These are phyloP conservation scores for Pangasius larnaudii DNA, from an alignment of 2,797 vertebrate species.

Conservation along the genomic window DNA sequence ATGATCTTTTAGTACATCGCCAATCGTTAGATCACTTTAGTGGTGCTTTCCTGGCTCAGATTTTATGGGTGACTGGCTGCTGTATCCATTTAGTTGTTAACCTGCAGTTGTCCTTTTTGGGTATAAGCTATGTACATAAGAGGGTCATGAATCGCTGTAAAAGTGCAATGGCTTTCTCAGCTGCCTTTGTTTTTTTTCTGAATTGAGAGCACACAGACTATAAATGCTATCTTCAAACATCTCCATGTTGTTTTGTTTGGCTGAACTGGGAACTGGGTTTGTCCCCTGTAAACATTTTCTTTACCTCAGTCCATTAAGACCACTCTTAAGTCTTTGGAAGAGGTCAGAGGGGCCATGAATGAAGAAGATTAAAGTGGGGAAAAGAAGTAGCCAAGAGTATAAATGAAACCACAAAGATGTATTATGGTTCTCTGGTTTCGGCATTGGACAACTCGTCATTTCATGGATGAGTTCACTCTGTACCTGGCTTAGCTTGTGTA, in stretches of 20 bases:
- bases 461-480: constrained; percentile 25
- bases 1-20: constrained; percentile 10
- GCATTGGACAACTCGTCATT: constrained; percentile 21
- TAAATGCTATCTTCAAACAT: constrained; percentile 22
- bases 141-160: constrained; percentile 25
- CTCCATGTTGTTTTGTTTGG: constrained; percentile 22
- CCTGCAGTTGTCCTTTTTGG: constrained; percentile 24
- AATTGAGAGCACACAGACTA: constrained; percentile 3
- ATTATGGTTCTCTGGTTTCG: constrained; percentile 18
- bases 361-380: constrained; percentile 21
- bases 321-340: constrained; percentile 7
- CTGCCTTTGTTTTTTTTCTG: neutral
- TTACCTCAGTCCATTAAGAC: constrained; percentile 30
- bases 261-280: constrained; percentile 25
- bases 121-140: constrained; percentile 23
- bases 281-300: constrained; percentile 22
- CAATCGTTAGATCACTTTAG: constrained; percentile 28
- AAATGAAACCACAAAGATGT: constrained; percentile 15
- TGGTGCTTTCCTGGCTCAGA: constrained; percentile 23
- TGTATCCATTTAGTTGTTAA: constrained; percentile 31
- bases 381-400: neutral
- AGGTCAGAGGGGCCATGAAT: constrained; percentile 3
- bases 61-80: constrained; percentile 30
- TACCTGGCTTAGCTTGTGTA: neutral
- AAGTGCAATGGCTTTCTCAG: neutral